Percentiles rank a stretch among this genome's conserved stretches.
Conservation (phyloP, 2,797 vertebrate species). For the Cyclopterus lumpus region DNA sequence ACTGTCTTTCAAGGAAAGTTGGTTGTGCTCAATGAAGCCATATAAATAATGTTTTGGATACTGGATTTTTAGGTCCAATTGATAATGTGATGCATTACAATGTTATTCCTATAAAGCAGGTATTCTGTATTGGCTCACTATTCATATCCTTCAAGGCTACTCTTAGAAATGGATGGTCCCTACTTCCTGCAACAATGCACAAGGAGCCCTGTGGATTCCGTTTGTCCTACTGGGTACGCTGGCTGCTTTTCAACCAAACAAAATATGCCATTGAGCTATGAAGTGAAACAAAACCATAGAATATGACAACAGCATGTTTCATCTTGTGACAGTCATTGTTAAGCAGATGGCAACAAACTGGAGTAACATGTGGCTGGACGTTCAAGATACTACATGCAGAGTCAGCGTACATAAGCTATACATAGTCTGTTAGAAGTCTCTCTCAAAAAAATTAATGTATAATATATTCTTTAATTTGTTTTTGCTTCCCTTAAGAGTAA, state of each 20-base stretch:
- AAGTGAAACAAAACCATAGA: constrained; percentile 7
- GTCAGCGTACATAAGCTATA: neutral
- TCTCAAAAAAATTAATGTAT: too few relatives aligned
- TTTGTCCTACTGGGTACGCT: neutral
- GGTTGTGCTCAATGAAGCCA: constrained; percentile 10
- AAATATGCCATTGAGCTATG: neutral
- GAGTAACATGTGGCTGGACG: neutral
- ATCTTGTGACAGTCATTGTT: constrained; percentile 9
- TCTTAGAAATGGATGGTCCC: constrained; percentile 33
- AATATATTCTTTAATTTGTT: neutral
- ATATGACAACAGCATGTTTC: constrained; percentile 6
- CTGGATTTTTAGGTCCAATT: constrained; percentile 27
- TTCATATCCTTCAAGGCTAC: constrained; percentile 25
- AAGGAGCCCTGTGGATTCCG: constrained; percentile 21
- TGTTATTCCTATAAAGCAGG: neutral
- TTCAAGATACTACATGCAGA: neutral
- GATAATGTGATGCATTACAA: constrained; percentile 38
- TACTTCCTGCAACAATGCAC: constrained; percentile 37
- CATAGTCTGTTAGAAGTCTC: neutral
- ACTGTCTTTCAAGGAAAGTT: neutral
- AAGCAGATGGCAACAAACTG: constrained; percentile 1
- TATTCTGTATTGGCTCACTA: constrained; percentile 37
- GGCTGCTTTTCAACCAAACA: constrained; percentile 3
- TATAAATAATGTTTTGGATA: constrained; percentile 13
- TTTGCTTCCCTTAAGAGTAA: constrained; percentile 21